These are phyloP conservation scores for Noctua comes DNA, from an alignment of 2,888 invertebrate species.

Conservation along the genomic window DNA sequence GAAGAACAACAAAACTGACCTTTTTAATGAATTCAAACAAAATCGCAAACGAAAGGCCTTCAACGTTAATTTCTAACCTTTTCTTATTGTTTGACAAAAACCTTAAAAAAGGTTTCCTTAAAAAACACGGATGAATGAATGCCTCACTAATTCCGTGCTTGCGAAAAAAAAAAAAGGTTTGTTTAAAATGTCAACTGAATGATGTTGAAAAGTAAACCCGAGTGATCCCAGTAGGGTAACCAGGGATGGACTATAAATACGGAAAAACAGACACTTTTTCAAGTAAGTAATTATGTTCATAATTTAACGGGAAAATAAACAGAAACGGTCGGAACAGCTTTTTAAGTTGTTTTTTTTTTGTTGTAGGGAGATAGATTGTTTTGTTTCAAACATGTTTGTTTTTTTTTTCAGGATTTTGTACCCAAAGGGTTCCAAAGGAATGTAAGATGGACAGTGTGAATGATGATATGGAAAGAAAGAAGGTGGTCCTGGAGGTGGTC, in stretches of 20 bases:
- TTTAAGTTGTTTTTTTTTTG: slow-evolving; percentile 17
- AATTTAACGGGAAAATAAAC: slow-evolving; percentile 33
- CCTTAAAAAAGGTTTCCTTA: neutral
- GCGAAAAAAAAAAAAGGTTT: neutral
- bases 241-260: slow-evolving; percentile 3
- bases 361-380: neutral
- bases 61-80: neutral
- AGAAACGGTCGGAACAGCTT: neutral
- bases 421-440: neutral
- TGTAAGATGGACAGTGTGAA: neutral
- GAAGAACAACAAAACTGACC: too few species aligned
- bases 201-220: neutral
- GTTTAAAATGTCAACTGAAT: slow-evolving; percentile 22
- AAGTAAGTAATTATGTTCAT: slow-evolving; percentile 19
- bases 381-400: slow-evolving; percentile 5
- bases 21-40: slow-evolving; percentile 4
- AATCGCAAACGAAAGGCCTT: neutral
- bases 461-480: neutral
- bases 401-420: neutral
- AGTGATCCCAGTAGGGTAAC: neutral
- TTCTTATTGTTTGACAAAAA: neutral
- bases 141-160: neutral
- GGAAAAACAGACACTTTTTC: neutral
- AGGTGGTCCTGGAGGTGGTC: too few species aligned
- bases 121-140: neutral